These are phyloP conservation scores for Drosophila gaucha DNA, from an alignment of 2,888 invertebrate species.

Conservation along the genomic window DNA sequence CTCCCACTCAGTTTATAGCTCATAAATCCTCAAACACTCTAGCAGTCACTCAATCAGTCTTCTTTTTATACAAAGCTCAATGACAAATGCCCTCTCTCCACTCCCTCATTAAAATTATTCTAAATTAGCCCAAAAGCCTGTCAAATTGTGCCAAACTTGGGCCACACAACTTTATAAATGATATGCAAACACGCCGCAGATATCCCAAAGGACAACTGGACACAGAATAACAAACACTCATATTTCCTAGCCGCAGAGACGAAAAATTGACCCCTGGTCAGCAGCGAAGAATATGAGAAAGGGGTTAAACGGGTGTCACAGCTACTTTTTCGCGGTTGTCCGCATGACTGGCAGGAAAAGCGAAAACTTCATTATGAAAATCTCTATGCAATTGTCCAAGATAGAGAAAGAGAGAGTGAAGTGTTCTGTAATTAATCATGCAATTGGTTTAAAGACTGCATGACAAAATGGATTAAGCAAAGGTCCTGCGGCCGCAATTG, in stretches of 20 bases:
- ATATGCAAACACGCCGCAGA: constrained; percentile 65
- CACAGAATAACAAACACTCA: constrained; percentile 64
- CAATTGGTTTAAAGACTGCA: constrained; percentile 62
- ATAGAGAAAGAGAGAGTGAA: neutral
- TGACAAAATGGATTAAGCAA: constrained; percentile 64
- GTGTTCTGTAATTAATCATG: constrained; percentile 64
- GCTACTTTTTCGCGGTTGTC: constrained; percentile 64
- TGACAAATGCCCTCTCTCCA: neutral
- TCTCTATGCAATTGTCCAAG: constrained; percentile 32
- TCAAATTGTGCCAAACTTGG: constrained; percentile 22
- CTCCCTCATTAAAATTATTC: neutral
- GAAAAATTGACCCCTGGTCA: constrained; percentile 66
- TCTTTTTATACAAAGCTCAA: no score
- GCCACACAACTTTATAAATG: constrained; percentile 51
- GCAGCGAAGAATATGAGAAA: constrained; percentile 13
- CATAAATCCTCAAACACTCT: no score
- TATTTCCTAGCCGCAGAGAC: constrained; percentile 54
- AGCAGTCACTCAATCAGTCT: no score
- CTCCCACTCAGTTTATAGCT: no score
- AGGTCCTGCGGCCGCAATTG: constrained; percentile 51
- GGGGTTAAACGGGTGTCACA: constrained; percentile 62
- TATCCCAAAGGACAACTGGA: constrained; percentile 56
- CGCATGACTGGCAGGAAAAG: constrained; percentile 54
- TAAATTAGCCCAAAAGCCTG: constrained; percentile 28
- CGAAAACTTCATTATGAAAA: constrained; percentile 40